Base-by-base conservation (phyloP, 1,140 invertebrate species). In the Drosophila oshimai region DNA sequence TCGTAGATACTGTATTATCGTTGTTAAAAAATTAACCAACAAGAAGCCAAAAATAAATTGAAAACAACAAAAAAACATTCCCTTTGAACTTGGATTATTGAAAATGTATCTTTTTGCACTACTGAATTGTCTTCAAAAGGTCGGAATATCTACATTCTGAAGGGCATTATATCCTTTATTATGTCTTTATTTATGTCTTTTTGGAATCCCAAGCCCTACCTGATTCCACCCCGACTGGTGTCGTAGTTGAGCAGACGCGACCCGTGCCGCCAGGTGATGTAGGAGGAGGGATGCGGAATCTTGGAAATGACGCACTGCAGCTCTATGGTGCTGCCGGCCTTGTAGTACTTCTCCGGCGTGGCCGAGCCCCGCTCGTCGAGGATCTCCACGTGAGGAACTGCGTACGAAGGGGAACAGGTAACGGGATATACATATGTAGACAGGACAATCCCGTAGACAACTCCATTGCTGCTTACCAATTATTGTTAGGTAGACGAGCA, bases 281-380 rank as follows among this genome's bases (percentile, higher is more conserved):
- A 95, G 42, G 94, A 93, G 86, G 95, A 92, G 83, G 96, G 93
- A 87, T 97, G 92, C 51, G 94, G 95, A 72, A 96, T 95, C 91
- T 96, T 95, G 76, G 95, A 96, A 84, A 97, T 95, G 72, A 96
- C 94, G 89, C 96, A 97, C 73, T 96, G 94, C 54, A 97, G 92
- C 90, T 97, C 96, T 86, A 97, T 96, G 64, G 96, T 97, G 75
- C 95, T 96, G 37, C 96, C 96, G 58, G 95, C 95, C 91, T 97
- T 96, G 93, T 96, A 97, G 91, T 96, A 96, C 92, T 96, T 96
- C 91, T 96, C 95, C 58, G 94, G 94, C 3, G 95, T 94, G n/a
- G 94, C 93, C 22, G 93, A 93, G 18, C 95, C 95, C 68, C 96
- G 93, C 74, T 96, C 96, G 80, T 96, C 96, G 15, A 96, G 93